Evolutionary conservation across 2,888 invertebrate species (phyloP), one percentile per base, ranked within the genome.

Genomic region (Octonoba sinensis): DNA sequence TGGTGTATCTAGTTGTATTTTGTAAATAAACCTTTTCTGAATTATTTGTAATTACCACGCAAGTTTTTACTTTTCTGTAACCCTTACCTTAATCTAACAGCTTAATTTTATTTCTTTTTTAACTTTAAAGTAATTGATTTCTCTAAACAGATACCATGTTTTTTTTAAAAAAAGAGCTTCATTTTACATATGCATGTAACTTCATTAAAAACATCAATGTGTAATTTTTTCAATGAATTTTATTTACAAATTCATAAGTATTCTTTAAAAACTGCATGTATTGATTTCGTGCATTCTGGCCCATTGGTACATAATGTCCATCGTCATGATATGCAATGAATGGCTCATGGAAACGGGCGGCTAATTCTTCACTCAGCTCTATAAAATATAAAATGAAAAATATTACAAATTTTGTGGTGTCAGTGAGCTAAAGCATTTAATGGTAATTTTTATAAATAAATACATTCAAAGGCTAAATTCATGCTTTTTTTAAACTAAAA

Each of bases 301-400:
- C 49, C 6, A 66, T 66, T 18, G 78, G 78, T 60, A 79, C 59
- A 54, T 54, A 79, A 46, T 79, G 78, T 8, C 78, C 78, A 6
- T 72, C 78, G 16, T 79, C 78, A 72, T 79, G 78, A 44, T 72
- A 59, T 18, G 67, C 59, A 54, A 67, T 49, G 4, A 46, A n/a
- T 12, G 54, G 51, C 15, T 36, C 36, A 13, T 54, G 51, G 46
- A 79, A 79, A 15, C 51, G 11, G 12, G 22, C 6, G 13, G 51
- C 20, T 16, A 79, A 79, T 16, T 46, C 24, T 60, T 66, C 66
- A 67, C 72, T 60, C 20, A 65, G 13, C 15, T 79, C 78, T 79
- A 46, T 54, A 66, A 71, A 47, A 51, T 13, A 27, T 51, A 65
- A 62, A 22, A n/a, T n/a, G 20, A 0, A 20, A 65, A 47, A 18